phyloP scores from a whole-genome alignment of 2,888 invertebrate species.

The Dryococelus australis region DNA sequence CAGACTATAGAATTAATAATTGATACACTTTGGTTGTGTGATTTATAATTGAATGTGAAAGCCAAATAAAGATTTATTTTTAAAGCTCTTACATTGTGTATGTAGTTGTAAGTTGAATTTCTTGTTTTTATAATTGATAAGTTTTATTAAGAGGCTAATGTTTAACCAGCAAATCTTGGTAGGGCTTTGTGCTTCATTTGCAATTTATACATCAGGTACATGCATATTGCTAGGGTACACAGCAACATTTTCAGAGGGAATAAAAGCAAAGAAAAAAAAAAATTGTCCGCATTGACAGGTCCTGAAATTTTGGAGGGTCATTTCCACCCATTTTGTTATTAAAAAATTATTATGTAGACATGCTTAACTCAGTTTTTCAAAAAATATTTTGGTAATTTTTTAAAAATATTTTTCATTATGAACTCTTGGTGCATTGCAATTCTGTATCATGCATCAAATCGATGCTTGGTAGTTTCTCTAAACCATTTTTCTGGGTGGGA shows the following conservation, averaged over 20 bases:
- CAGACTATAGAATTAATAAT: no score
- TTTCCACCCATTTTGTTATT: neutral
- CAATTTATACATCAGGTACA: neutral
- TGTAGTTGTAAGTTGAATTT: neutral
- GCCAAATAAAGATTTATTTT: neutral
- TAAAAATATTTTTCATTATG: neutral
- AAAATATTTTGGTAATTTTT: neutral
- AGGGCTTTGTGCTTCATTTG: neutral
- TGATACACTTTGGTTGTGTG: neutral
- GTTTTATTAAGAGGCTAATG: conserved; percentile 23
- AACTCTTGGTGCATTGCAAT: conserved; percentile 2
- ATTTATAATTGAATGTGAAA: neutral
- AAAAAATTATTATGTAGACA: neutral
- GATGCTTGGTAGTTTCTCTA: neutral
- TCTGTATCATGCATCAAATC: neutral
- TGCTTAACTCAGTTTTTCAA: neutral
- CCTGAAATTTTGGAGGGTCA: neutral
- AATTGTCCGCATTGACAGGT: neutral
- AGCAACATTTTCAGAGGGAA: neutral
- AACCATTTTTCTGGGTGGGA: neutral
- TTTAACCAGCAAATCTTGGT: conserved; percentile 27
- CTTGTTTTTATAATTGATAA: neutral
- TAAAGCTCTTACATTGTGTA: neutral
- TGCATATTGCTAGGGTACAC: neutral
- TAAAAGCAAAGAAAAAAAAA: neutral